Base-by-base conservation (phyloP, 2,113 vertebrate genomes). In the Leucosticte australis region DNA sequence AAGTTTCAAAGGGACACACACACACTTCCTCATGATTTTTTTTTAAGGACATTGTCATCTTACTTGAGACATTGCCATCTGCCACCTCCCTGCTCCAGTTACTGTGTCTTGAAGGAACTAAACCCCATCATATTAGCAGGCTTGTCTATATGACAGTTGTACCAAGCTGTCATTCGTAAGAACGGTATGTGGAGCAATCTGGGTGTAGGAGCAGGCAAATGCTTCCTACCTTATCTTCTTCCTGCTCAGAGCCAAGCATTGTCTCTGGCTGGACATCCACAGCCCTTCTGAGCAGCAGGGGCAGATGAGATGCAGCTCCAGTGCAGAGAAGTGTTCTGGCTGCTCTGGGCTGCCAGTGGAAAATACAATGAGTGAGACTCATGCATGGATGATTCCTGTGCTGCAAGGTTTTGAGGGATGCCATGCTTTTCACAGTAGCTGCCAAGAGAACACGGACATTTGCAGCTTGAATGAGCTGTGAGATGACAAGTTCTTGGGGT, bases 391-490 rank as follows among this genome's bases (percentile, higher is more conserved):
- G 12, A 3, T 55, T 85, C 9, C 52, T 39, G 15, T 37, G 47
- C 49, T 57, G 46, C 10, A 35, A 16, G 62, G 22, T 65, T 88
- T 75, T 55, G n/a, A 67, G 47, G 35, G 12, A 26, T 69, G 63
- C 19, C 7, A 1, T 39, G 42, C 35, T 80, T 80, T 92, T 49
- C 57, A 13, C 35, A 22, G 77, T 68, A 62, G 52, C 56, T 90
- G 44, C 44, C 49, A 30, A 63, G 60, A 0, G 0, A 77, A 83
- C 23, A 7, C 0, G 2, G 64, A 31, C 11, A 24, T 87, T 87
- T 53, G 13, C 85, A 42, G 74, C 76, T 92, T 93, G 62, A 42
- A 24, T 67, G 49, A 86, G 71, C 23, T 17, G 18, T 2, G 13
- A 88, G 44, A 41, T 74, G 28, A 63, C 52, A 41, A 68, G 47